Evolutionary conservation across 2,888 invertebrate species (phyloP).

Genomic region (Branchellion lobata): DNA sequence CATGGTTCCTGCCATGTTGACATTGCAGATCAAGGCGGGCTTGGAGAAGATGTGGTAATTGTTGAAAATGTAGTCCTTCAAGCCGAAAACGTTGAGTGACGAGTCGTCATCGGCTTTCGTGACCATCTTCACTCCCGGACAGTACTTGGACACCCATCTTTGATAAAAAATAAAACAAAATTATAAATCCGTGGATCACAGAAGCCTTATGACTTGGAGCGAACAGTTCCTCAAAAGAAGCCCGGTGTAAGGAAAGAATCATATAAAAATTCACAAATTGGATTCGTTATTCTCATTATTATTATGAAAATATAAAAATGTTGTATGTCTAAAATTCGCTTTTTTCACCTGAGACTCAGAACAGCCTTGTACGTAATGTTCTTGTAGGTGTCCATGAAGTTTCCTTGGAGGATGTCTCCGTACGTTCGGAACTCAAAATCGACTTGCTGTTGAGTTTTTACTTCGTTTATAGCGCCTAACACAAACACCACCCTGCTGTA

Average conservation of each 20-base stretch:
- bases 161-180: neutral
- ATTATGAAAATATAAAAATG: neutral
- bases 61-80: neutral
- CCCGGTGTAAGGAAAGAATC: neutral
- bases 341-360: constrained; percentile 58
- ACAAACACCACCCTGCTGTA: constrained; percentile 25
- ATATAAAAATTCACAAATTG: too few species aligned
- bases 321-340: too few species aligned
- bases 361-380: constrained; percentile 63
- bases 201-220: neutral
- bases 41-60: neutral
- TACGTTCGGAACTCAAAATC: constrained; percentile 54
- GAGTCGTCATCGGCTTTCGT: constrained; percentile 43
- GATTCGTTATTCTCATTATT: too few species aligned
- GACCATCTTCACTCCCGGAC: constrained; percentile 26
- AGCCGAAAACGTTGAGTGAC: constrained; percentile 39
- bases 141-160: constrained; percentile 34
- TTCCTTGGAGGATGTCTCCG: constrained; percentile 59
- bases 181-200: neutral
- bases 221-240: constrained; percentile 54
- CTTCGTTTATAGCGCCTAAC: neutral
- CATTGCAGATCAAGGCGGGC: neutral
- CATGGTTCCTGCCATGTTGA: constrained; percentile 12
- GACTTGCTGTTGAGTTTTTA: constrained; percentile 10
- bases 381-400: constrained; percentile 61